Evolutionary conservation across 2,113 vertebrate genomes (phyloP), one percentile per base, ranked within the genome.

Genomic region (Pachycephala philippinensis): DNA sequence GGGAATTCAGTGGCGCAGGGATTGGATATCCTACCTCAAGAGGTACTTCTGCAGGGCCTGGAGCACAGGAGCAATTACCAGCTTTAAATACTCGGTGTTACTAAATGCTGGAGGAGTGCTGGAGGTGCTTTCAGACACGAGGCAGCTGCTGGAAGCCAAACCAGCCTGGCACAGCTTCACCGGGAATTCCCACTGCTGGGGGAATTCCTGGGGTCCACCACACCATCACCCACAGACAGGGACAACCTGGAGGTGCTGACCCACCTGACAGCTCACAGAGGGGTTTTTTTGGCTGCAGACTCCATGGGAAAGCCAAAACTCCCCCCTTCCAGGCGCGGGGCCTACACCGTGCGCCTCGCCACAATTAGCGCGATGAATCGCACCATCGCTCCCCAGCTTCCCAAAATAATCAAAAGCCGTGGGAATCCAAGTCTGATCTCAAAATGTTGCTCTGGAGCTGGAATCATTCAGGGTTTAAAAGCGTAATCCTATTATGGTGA

Each of bases 141-240:
- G 30, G 20, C 72, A 70, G 39, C 39, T 42, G 65, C 33, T 68
- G 39, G 52, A 42, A 79, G 47, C 52, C 56, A 57, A 79, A 37
- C 24, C 52, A 6, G 23, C 45, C 60, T 14, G 45, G 57, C 57
- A 53, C 3, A 4, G 22, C n/a, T 66, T 70, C 79, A 20, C 16
- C 0, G 0, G 52, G 31, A 53, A 59, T n/a, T 54, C 66, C 80
- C 52, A 18, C 2, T 11, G 60, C 76, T 40, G 24, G 2, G 15
- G 44, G 13, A 59, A 33, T 10, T 59, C 23, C 76, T 6, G 42
- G 44, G 23, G 4, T 18, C 18, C 26, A 16, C 3, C 2, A 2
- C 2, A 1, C 7, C 27, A 35, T 59, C 8, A 0, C 28, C 7
- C 11, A 1, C 0, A 0, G 56, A 31, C 37, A 61, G 47, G 26